Conservation (phyloP, 2,888 invertebrate genomes). For the Troides helena region DNA sequence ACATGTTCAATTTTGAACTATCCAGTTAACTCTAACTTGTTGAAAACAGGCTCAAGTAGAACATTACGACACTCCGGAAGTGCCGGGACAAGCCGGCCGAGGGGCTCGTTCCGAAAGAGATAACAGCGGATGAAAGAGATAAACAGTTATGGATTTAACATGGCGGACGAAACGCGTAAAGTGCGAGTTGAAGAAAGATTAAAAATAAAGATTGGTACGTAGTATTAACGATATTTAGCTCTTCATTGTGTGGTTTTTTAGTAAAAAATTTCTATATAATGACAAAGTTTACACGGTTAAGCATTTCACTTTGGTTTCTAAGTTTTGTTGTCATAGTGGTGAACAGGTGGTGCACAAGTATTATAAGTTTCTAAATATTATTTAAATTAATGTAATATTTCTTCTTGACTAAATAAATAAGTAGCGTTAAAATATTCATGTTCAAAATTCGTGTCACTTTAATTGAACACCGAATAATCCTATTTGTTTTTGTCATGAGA, state of each 20-base stretch:
- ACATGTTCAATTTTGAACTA: slow-evolving; percentile 51
- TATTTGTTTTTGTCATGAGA: slow-evolving; percentile 63
- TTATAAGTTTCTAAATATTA: slow-evolving; percentile 33
- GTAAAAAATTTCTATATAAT: slow-evolving; percentile 4
- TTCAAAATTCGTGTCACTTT: slow-evolving; percentile 36
- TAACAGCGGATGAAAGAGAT: slow-evolving; percentile 81
- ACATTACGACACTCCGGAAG: slow-evolving; percentile 81
- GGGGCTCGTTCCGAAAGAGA: slow-evolving; percentile 78
- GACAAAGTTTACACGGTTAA: slow-evolving; percentile 5
- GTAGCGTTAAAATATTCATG: slow-evolving; percentile 1
- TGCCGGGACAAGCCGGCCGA: slow-evolving; percentile 77
- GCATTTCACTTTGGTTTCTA: slow-evolving; percentile 19
- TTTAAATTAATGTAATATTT: slow-evolving; percentile 33
- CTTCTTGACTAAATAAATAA: slow-evolving; percentile 36
- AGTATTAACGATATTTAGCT: slow-evolving; percentile 44
- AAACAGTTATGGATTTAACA: slow-evolving; percentile 91
- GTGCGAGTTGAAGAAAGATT: slow-evolving; percentile 95
- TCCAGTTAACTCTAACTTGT: slow-evolving; percentile 43
- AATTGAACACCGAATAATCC: slow-evolving; percentile 41
- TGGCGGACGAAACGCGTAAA: slow-evolving; percentile 94
- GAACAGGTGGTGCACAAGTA: slow-evolving; percentile 73
- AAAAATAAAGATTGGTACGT: slow-evolving; percentile 96
- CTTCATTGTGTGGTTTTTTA: slow-evolving; percentile 8
- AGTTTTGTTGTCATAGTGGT: slow-evolving; percentile 64
- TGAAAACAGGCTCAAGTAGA: slow-evolving; percentile 71